Evolutionary conservation across 2,113 vertebrate genomes (phyloP), one percentile per base, ranked within the genome.

Genomic region (Pseudopodoces humilis): DNA sequence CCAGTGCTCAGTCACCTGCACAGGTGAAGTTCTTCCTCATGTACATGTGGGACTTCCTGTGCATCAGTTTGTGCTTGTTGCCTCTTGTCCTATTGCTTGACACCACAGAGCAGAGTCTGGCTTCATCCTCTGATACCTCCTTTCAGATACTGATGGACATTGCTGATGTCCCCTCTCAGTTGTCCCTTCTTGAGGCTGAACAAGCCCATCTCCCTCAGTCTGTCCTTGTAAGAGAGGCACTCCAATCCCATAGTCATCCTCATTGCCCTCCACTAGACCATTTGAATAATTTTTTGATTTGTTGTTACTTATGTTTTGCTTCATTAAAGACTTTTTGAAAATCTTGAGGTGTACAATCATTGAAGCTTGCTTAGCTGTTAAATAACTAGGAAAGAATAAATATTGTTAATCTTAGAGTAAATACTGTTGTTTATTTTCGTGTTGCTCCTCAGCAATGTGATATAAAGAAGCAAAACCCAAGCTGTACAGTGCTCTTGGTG

Each of bases 401-500:
- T 23, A 4, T 4, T 18, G 0, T 43, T 17, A 10, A 4, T 79
- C 21, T 41, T 16, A 6, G 22, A 44, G 7, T 41, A 25, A 68
- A 13, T 4, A 7, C 15, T 15, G 0, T 24, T 16, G 3, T 65
- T 35, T 33, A 3, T 78, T 44, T 67, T n/a, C 27, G 0, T 1
- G 1, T 31, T 69, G 14, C 14, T 49, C 14, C 31, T 69, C 17
- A 39, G 16, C 13, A 9, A 2, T 8, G 7, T 31, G 21, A 2
- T 8, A 4, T 5, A 74, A 60, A 12, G 0, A 13, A 46, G 43
- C 23, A 35, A 43, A 80, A 10, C 30, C 22, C 28, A 18, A 21
- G 6, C 1, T 1, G 4, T 0, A 1, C 4, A 1, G 58, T 6
- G 15, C 10, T 27, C 0, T 24, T 10, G 1, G 41, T 58, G 46